phyloP scores from a whole-genome alignment of 35 echinoderm and acorn worm species.

The Stichopus chloronotus region DNA sequence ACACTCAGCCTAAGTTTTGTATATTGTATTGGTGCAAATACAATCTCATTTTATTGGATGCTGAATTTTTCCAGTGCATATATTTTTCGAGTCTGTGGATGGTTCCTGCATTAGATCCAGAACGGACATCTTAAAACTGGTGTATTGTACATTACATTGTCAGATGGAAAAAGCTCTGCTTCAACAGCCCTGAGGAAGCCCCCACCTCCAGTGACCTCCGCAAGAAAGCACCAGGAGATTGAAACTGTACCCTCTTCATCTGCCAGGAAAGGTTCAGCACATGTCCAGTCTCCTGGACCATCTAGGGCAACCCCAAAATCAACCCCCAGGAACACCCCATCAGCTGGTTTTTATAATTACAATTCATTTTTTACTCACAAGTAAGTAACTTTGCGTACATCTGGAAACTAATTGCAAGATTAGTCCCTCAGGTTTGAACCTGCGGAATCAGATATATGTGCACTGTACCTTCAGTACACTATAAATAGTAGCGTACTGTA shows the following conservation, averaged over 20 bases:
- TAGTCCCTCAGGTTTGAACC: not conserved
- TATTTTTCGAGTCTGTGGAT: no score
- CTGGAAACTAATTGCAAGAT: not conserved
- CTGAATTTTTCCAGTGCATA: no score
- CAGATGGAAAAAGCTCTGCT: slow-evolving; percentile 44
- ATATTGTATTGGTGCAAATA: no score
- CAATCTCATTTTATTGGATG: no score
- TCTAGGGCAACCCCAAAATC: slow-evolving; percentile 64
- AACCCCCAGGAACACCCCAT: slow-evolving; percentile 44
- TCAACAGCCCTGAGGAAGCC: slow-evolving; percentile 27
- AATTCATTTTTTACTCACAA: slow-evolving; percentile 98
- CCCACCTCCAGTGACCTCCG: slow-evolving; percentile 21
- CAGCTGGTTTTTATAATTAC: slow-evolving; percentile 64
- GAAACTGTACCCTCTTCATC: slow-evolving; percentile 39
- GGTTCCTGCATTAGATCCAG: no score
- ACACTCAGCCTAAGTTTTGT: no score
- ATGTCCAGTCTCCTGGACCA: slow-evolving; percentile 30
- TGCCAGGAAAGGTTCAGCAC: slow-evolving; percentile 46
- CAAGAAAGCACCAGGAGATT: slow-evolving; percentile 24
- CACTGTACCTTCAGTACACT: no score
- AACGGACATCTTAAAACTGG: no score
- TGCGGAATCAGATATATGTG: no score
- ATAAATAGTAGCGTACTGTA: no score
- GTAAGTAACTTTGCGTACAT: slow-evolving; percentile 56
- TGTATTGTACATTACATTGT: no score